A percentile compares a stretch with the other conserved stretches of the same genome.
These are phyloP conservation scores for Liolophura sinensis DNA, from an alignment of 1,140 invertebrate species.

Conservation along the genomic window DNA sequence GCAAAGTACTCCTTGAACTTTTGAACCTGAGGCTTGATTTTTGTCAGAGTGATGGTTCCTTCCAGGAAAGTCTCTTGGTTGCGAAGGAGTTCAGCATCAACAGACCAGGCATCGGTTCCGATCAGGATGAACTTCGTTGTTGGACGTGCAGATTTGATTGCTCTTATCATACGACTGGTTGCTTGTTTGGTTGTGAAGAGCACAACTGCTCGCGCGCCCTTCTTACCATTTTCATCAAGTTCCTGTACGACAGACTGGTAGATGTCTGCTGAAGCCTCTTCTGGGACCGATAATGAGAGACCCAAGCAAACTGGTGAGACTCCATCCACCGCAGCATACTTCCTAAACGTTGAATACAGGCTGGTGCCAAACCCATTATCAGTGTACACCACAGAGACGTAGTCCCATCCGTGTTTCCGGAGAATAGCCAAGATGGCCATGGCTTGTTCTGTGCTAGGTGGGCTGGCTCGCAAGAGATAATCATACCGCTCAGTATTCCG, in stretches of 20 bases:
- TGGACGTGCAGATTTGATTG: slow-evolving; percentile 28
- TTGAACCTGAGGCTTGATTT: neutral
- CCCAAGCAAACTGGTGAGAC: too few species aligned
- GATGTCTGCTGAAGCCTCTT: slow-evolving; percentile 8
- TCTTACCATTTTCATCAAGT: slow-evolving; percentile 12
- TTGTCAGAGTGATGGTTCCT: slow-evolving; percentile 3
- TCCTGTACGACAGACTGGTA: slow-evolving; percentile 20
- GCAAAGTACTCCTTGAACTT: slow-evolving; percentile 10
- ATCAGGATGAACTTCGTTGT: slow-evolving; percentile 33
- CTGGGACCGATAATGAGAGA: too few species aligned
- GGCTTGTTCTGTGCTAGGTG: slow-evolving; percentile 77
- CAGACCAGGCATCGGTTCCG: slow-evolving; percentile 28
- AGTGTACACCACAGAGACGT: slow-evolving; percentile 71
- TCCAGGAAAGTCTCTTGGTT: slow-evolving; percentile 13
- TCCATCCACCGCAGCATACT: too few species aligned
- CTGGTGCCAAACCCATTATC: slow-evolving; percentile 61
- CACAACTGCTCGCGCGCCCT: slow-evolving; percentile 36
- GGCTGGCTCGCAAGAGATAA: slow-evolving; percentile 78
- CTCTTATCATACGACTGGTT: slow-evolving; percentile 26
- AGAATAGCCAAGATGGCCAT: slow-evolving; percentile 73
- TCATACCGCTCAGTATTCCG: slow-evolving; percentile 74
- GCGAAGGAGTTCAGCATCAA: slow-evolving; percentile 18
- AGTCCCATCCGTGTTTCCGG: slow-evolving; percentile 75
- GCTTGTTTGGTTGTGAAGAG: slow-evolving; percentile 25
- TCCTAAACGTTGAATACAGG: too few species aligned